Conservation (phyloP, 1,140 invertebrate species). For the Trypoxylus dichotomus region DNA sequence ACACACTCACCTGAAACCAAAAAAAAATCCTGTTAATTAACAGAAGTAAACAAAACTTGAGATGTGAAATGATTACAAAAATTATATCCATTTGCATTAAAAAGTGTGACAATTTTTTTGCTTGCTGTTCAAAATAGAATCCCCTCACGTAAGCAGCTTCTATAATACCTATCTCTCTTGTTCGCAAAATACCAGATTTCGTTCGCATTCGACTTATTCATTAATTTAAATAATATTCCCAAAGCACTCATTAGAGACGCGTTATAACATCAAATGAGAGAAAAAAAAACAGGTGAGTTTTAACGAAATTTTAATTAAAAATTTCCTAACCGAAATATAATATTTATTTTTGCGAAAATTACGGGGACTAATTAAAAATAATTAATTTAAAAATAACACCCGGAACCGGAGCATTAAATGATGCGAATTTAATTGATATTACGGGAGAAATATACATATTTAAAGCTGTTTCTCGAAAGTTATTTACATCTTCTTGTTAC, state of each 20-base stretch:
- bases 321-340: background rate
- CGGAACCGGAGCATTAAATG: background rate
- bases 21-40: slow-evolving; percentile 26
- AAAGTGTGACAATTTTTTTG: too few relatives aligned
- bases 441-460: too few relatives aligned
- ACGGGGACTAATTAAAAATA: background rate
- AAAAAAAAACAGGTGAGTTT: background rate
- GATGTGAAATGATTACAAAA: too few relatives aligned
- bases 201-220: background rate
- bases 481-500: too few relatives aligned
- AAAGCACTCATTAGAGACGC: background rate
- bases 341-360: background rate
- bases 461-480: too few relatives aligned
- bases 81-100: too few relatives aligned
- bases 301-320: background rate
- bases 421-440: background rate
- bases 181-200: too few relatives aligned
- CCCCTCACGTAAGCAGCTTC: too few relatives aligned
- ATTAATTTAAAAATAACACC: slow-evolving; percentile 3
- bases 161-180: too few relatives aligned
- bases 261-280: background rate
- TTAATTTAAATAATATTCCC: background rate
- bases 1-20: slow-evolving; percentile 51
- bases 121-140: too few relatives aligned
- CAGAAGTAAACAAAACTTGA: too few relatives aligned